phyloP scores from a whole-genome alignment of 35 echinoderm and acorn worm species.

The Stichopus chloronotus region DNA sequence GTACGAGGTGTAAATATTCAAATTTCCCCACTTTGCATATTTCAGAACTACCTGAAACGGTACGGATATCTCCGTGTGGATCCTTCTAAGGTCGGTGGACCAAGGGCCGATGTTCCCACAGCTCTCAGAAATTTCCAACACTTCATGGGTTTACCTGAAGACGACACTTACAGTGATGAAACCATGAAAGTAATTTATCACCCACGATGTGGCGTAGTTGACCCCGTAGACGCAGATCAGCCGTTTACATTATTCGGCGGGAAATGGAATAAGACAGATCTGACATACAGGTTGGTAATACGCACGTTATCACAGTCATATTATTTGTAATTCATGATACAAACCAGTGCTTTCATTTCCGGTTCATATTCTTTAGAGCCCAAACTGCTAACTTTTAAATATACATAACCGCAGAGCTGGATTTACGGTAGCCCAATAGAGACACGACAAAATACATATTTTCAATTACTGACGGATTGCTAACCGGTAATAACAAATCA shows the following conservation, averaged over 20 bases:
- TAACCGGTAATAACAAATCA: too few relatives aligned
- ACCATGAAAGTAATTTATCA: slow-evolving; percentile 39
- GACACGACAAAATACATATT: too few relatives aligned
- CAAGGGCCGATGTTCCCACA: not conserved
- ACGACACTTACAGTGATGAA: not conserved
- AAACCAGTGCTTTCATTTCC: too few relatives aligned
- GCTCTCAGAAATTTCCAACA: slow-evolving; percentile 31
- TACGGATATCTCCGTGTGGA: slow-evolving; percentile 30
- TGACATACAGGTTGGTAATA: slow-evolving; percentile 51
- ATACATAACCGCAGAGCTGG: too few relatives aligned
- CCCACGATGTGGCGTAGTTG: slow-evolving; percentile 37
- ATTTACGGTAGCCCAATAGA: too few relatives aligned
- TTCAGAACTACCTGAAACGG: slow-evolving; percentile 18
- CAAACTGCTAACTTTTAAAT: too few relatives aligned
- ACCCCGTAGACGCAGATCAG: slow-evolving; percentile 30
- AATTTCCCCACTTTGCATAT: not conserved
- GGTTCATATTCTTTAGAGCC: too few relatives aligned
- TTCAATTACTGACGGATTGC: too few relatives aligned
- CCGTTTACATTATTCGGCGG: slow-evolving; percentile 39
- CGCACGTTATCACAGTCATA: not conserved
- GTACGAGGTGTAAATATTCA: too few relatives aligned
- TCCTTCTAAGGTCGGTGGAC: not conserved
- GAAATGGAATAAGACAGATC: slow-evolving; percentile 56
- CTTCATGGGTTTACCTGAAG: slow-evolving; percentile 41
- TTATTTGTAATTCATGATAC: too few relatives aligned